Evolutionary conservation across 1,140 invertebrate genomes (phyloP).

Genomic region (Drosophila nigrodunni): DNA sequence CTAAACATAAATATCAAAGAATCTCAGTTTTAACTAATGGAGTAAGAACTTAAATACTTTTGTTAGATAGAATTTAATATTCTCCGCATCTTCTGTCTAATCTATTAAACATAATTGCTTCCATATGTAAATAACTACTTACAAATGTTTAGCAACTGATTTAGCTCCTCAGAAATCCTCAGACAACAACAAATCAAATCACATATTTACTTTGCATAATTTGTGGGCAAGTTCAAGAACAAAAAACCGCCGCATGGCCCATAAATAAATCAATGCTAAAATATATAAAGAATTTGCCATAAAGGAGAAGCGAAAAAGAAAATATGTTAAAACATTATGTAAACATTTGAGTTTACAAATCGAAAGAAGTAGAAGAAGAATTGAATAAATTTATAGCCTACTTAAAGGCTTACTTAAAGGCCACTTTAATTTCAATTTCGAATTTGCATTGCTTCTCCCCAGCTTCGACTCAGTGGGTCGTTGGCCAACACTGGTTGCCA

Average conservation of each 20-base stretch:
- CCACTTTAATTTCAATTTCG: slow-evolving; percentile 61
- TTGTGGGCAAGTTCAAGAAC: slow-evolving; percentile 38
- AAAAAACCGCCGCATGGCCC: slow-evolving; percentile 14
- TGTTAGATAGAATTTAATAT: too few species aligned
- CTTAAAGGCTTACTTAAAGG: slow-evolving; percentile 56
- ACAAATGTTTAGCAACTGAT: slow-evolving; percentile 5
- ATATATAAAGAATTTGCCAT: slow-evolving; percentile 30
- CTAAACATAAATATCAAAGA: too few species aligned
- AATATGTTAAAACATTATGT: slow-evolving; percentile 57
- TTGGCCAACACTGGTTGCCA: slow-evolving; percentile 45
- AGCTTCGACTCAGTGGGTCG: slow-evolving; percentile 1
- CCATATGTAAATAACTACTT: background rate
- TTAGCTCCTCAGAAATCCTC: background rate
- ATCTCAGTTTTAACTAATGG: too few species aligned
- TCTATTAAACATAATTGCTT: too few species aligned
- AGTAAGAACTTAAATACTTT: too few species aligned
- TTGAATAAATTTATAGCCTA: slow-evolving; percentile 58
- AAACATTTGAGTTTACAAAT: slow-evolving; percentile 57
- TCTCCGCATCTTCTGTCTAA: too few species aligned
- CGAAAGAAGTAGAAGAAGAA: slow-evolving; percentile 10
- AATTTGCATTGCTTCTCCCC: slow-evolving; percentile 49
- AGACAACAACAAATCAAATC: slow-evolving; percentile 31
- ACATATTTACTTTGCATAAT: slow-evolving; percentile 61
- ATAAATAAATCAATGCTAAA: slow-evolving; percentile 65
- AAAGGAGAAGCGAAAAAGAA: background rate